Conservation (phyloP, 2,113 vertebrate genomes). For the Cyrtonyx montezumae region DNA sequence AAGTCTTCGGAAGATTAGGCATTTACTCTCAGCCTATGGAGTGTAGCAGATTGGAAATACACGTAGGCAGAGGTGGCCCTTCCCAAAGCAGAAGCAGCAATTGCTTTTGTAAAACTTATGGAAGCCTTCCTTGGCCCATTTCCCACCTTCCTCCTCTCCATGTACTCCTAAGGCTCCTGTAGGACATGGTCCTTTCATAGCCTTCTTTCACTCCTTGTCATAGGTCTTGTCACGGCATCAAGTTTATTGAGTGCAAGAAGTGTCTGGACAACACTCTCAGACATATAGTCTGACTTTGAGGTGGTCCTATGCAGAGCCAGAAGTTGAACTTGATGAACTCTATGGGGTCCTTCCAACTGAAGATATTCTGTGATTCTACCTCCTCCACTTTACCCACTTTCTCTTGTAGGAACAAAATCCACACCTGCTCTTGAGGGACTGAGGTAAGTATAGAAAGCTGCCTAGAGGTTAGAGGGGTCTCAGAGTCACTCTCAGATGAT, state of each 20-base stretch:
- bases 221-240: not conserved
- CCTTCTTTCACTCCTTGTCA: not conserved
- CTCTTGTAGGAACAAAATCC: not conserved
- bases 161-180: accelerated
- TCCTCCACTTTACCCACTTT: not conserved
- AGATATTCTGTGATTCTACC: not conserved
- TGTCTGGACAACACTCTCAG: too few species aligned
- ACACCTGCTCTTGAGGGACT: not conserved
- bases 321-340: too few species aligned
- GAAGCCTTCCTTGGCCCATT: not conserved
- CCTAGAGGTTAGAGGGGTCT: not conserved
- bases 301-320: too few species aligned
- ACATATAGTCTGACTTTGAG: too few species aligned
- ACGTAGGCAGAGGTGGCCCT: accelerated
- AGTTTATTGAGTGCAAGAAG: too few species aligned
- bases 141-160: not conserved
- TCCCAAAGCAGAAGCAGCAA: not conserved
- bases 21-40: not conserved
- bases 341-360: too few species aligned
- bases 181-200: not conserved
- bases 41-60: not conserved
- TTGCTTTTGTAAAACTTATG: not conserved
- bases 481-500: not conserved
- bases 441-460: not conserved
- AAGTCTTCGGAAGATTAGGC: not conserved